phyloP scores from a whole-genome alignment of 2,888 invertebrate species.

The Abrostola tripartita region DNA sequence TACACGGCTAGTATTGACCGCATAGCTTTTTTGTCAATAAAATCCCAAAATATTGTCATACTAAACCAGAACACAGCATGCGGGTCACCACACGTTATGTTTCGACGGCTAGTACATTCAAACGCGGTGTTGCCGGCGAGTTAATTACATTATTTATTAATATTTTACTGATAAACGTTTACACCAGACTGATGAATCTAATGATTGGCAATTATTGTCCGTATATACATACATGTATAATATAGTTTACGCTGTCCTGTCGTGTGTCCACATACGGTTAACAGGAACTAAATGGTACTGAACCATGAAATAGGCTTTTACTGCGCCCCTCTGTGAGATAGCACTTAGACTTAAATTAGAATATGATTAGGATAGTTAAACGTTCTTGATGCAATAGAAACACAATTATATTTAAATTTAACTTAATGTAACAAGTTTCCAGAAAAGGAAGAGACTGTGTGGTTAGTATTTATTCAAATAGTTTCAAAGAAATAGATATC shows the following conservation, averaged over 20 bases:
- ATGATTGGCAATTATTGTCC: slow-evolving; percentile 55
- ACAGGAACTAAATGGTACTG: slow-evolving; percentile 18
- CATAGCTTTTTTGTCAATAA: slow-evolving; percentile 5
- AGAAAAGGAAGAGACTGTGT: too few species aligned
- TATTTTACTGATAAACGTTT: slow-evolving; percentile 51
- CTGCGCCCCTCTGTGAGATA: slow-evolving; percentile 3
- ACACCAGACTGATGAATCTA: slow-evolving; percentile 53
- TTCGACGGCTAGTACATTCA: slow-evolving; percentile 47
- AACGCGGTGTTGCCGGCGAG: slow-evolving; percentile 41
- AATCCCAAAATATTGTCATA: slow-evolving; percentile 27
- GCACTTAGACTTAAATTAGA: neutral
- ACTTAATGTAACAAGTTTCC: too few species aligned
- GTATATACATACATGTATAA: slow-evolving; percentile 8
- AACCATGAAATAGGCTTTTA: slow-evolving; percentile 19
- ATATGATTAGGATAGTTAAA: neutral
- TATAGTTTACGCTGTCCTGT: slow-evolving; percentile 13
- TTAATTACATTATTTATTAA: slow-evolving; percentile 58
- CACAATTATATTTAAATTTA: too few species aligned
- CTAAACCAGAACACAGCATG: slow-evolving; percentile 31
- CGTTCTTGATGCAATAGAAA: neutral
- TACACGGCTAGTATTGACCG: too few species aligned
- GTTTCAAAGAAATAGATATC: too few species aligned
- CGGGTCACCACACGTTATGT: slow-evolving; percentile 45
- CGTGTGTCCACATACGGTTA: neutral
- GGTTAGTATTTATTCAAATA: too few species aligned